Conservation (phyloP, 2,888 invertebrate genomes). For the Neoascia interrupta region DNA sequence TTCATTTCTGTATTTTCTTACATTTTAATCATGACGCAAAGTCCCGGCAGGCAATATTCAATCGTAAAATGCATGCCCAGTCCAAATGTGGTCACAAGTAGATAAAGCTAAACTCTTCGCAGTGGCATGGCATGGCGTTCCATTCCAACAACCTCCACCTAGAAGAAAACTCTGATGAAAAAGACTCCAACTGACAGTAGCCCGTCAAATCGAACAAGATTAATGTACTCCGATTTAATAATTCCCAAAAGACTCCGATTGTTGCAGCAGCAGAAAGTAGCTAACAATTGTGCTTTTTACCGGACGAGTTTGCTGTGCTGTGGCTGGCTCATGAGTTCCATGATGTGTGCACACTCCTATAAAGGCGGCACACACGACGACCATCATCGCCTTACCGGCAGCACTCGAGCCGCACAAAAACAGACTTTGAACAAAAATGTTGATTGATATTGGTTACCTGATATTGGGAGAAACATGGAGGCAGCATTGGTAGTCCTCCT, state of each 20-base stretch:
- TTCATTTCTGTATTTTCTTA: too few relatives aligned
- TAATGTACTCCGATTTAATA: slow-evolving; percentile 69
- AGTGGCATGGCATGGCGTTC: too few relatives aligned
- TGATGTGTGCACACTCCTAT: slow-evolving; percentile 57
- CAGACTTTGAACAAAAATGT: slow-evolving; percentile 52
- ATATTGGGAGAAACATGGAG: slow-evolving; percentile 33
- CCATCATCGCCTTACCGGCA: slow-evolving; percentile 53
- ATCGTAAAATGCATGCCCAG: too few relatives aligned
- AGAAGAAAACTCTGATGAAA: neutral
- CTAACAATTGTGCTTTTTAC: slow-evolving; percentile 44
- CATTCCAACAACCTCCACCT: too few relatives aligned
- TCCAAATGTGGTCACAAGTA: too few relatives aligned
- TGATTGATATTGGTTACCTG: slow-evolving; percentile 68
- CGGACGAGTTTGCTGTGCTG: slow-evolving; percentile 30
- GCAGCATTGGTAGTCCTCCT: slow-evolving; percentile 38
- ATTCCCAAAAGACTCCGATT: slow-evolving; percentile 57
- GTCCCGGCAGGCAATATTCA: too few relatives aligned
- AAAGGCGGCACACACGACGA: slow-evolving; percentile 59
- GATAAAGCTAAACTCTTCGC: too few relatives aligned
- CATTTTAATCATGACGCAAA: too few relatives aligned
- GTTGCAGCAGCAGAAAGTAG: slow-evolving; percentile 31
- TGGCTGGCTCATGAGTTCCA: slow-evolving; percentile 35
- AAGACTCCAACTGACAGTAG: slow-evolving; percentile 62
- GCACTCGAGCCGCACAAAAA: slow-evolving; percentile 24
- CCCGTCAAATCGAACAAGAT: slow-evolving; percentile 69